A percentile compares a stretch with the other conserved stretches of the same genome.
These are phyloP conservation scores for Zosterops japonicus DNA, from an alignment of 2,113 vertebrate species.

Conservation along the genomic window DNA sequence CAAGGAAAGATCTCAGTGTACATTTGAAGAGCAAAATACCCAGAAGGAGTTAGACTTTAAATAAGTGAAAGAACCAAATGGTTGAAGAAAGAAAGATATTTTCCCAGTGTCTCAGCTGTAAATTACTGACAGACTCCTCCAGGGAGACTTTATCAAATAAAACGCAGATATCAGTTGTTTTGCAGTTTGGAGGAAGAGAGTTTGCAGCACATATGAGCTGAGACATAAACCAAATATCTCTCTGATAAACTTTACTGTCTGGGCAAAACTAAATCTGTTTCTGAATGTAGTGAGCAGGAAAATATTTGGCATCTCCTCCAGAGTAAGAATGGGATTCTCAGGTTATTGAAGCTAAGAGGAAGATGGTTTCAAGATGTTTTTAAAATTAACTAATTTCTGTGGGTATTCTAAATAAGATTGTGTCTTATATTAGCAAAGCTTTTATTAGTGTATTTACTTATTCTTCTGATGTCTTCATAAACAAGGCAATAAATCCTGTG, in stretches of 20 bases:
- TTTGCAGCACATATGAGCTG: neutral
- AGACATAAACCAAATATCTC: neutral
- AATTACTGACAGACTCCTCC: neutral
- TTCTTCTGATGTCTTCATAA: neutral
- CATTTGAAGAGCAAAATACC: neutral
- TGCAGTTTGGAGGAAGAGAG: neutral
- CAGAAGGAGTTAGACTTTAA: neutral
- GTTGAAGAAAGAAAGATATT: conserved; percentile 11
- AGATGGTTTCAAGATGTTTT: neutral
- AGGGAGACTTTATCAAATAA: conserved; percentile 8
- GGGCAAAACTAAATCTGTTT: neutral
- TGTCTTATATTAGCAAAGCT: neutral
- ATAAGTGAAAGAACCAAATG: neutral
- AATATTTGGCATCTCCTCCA: neutral
- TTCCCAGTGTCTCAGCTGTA: neutral
- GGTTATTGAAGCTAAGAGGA: neutral
- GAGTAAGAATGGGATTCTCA: neutral
- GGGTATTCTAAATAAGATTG: neutral
- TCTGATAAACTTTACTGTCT: neutral
- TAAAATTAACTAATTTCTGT: neutral
- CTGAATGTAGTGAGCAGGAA: neutral
- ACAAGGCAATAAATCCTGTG: neutral
- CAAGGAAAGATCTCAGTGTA: neutral
- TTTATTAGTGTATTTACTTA: neutral
- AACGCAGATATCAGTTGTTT: neutral